Base-by-base conservation (phyloP, 2,888 invertebrate species). In the Limnephilus auricula region DNA sequence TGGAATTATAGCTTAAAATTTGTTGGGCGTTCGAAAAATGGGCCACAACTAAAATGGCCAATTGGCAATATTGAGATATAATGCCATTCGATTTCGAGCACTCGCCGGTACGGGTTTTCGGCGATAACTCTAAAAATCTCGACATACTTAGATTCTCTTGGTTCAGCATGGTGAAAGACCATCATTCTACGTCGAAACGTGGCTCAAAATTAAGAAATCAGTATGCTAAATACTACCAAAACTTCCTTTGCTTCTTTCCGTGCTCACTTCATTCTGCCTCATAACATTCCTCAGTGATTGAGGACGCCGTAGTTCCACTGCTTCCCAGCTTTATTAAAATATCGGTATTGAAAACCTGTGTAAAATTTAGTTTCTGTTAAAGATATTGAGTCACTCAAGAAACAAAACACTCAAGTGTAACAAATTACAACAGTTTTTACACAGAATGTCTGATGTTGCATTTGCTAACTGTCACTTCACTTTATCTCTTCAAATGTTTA, bases 401-500 rank as follows among this genome's bases (percentile, higher is more conserved):
- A n/a, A n/a, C n/a, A n/a, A n/a, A n/a, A 25, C n/a, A 65, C 25
- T 65, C 65, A 25, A 25, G 25, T 65, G n/a, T n/a, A 9, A n/a
- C 25, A 65, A n/a, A 25, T 65, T 65, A 25, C 25, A 65, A 65
- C 25, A 25, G 2, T 65, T 65, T 65, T 0, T 65, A 65, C 65
- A 65, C 65, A 25, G 25, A n/a, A 65, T 65, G 25, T 65, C 25
- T 9, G 2, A n/a, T 65, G 65, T n/a, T 0, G 10, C n/a, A 18
- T 82, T 37, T 82, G 34, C 82, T 25, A 82, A 82, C 82, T 82
- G 31, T 37, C 82, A 82, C 15, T 30, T 50, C n/a, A 86, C 31
- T 65, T 45, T 50, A 50, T 45, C 40, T 45, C 45, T n/a, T 31
- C n/a, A 45, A 86, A 25, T 13, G 45, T 31, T 9, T 86, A 86